Percentiles rank a stretch among this genome's conserved stretches.
Evolutionary conservation across 2,888 invertebrate genomes (phyloP).

Genomic region (Lissonota sp.): DNA sequence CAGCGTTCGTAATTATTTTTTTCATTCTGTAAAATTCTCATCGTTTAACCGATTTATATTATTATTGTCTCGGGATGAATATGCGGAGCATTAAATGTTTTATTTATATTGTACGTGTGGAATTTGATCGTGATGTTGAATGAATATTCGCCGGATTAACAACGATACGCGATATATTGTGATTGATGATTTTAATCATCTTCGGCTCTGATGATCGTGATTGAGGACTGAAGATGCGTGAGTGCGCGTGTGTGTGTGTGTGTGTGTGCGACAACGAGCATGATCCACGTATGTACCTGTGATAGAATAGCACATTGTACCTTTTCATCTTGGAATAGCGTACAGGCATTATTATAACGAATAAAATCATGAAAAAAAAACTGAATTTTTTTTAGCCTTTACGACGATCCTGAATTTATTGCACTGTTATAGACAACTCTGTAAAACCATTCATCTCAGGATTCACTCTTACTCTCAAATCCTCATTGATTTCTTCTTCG

Average conservation of each 20-base stretch:
- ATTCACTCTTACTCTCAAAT: conserved; percentile 25
- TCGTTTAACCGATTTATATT: conserved; percentile 31
- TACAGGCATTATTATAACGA: conserved; percentile 60
- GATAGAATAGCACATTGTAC: conserved; percentile 78
- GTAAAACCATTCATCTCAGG: conserved; percentile 32
- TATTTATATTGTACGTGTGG: conserved; percentile 51
- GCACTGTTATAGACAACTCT: conserved; percentile 39
- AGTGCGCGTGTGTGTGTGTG: neutral
- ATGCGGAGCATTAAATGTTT: conserved; percentile 31
- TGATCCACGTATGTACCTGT: conserved; percentile 77
- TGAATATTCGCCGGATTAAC: conserved; percentile 38
- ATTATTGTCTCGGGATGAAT: conserved; percentile 17
- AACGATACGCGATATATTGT: conserved; percentile 33
- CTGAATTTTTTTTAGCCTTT: conserved; percentile 22
- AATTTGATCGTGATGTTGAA: conserved; percentile 29
- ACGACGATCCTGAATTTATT: conserved; percentile 41
- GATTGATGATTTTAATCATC: conserved; percentile 12
- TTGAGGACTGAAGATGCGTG: conserved; percentile 19
- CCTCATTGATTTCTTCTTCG: neutral
- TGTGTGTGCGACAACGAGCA: conserved; percentile 51
- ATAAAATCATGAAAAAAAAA: conserved; percentile 44
- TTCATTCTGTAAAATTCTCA: conserved; percentile 27
- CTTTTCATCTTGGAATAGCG: conserved; percentile 65
- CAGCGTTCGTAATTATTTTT: conserved; percentile 46
- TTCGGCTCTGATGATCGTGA: neutral